These are phyloP conservation scores for Sphyrna mokarran DNA, from an alignment of 2,113 vertebrate genomes.

Conservation along the genomic window DNA sequence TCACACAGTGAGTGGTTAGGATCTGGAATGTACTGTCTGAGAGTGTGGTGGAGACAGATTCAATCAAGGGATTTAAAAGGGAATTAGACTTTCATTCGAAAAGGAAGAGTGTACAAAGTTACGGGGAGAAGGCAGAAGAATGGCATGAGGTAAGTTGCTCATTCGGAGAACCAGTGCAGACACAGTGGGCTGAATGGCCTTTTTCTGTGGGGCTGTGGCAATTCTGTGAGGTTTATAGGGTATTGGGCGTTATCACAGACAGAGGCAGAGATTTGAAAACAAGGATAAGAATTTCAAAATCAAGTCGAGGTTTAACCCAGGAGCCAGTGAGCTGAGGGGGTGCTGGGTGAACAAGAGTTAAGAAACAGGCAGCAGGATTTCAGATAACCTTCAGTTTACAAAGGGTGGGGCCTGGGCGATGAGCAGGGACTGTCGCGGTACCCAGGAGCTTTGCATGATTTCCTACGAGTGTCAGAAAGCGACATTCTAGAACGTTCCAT, in stretches of 20 bases:
- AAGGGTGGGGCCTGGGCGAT: background rate
- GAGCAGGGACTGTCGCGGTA: background rate
- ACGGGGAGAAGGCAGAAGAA: too few species aligned
- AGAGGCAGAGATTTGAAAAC: background rate
- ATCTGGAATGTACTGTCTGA: too few species aligned
- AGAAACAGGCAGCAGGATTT: background rate
- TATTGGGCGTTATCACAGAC: background rate
- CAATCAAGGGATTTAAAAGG: too few species aligned
- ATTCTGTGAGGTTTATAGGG: background rate
- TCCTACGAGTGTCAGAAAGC: background rate
- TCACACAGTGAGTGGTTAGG: too few species aligned
- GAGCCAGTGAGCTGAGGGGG: too few species aligned
- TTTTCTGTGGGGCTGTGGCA: background rate
- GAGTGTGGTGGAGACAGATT: too few species aligned
- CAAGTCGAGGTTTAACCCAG: too few species aligned
- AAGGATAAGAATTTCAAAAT: background rate
- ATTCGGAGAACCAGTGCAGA: too few species aligned
- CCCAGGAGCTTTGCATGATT: background rate
- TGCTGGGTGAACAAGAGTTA: background rate
- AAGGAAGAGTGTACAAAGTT: too few species aligned
- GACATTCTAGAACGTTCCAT: background rate
- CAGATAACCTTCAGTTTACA: background rate
- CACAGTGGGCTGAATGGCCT: background rate
- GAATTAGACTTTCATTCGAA: too few species aligned
- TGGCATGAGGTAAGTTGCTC: too few species aligned